A percentile compares a stretch with the other conserved stretches of the same genome.
Evolutionary conservation across 1,140 invertebrate genomes (phyloP).

Genomic region (Drosophila obscura): DNA sequence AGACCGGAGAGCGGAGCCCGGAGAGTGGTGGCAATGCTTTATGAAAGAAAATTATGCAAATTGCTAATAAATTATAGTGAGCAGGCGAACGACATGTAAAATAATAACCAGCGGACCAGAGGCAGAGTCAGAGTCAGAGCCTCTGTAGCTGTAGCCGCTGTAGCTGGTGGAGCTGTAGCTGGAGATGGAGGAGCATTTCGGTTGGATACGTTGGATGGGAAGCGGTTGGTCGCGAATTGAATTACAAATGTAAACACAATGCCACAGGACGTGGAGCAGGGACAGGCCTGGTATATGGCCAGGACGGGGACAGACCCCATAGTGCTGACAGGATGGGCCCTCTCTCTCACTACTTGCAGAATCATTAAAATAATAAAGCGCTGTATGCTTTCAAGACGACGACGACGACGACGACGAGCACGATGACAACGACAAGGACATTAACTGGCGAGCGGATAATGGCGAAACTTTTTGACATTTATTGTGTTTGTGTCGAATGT

Average conservation of each 20-base stretch:
- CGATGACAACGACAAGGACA: conserved; percentile 52
- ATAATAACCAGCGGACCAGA: conserved; percentile 67
- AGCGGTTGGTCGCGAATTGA: conserved; percentile 62
- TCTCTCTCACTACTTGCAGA: conserved; percentile 37
- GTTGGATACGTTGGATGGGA: conserved; percentile 6
- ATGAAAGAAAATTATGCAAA: conserved; percentile 82
- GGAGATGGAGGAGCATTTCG: conserved; percentile 13
- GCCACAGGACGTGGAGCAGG: conserved; percentile 32
- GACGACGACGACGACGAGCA: conserved; percentile 40
- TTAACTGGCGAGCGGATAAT: conserved; percentile 77
- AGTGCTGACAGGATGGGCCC: conserved; percentile 45
- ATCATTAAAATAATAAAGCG: conserved; percentile 81
- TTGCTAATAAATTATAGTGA: conserved; percentile 83
- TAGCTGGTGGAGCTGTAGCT: conserved; percentile 5
- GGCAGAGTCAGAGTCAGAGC: conserved; percentile 19
- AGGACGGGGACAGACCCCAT: conserved; percentile 8
- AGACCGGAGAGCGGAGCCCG: conserved; percentile 41
- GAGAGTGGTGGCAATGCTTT: conserved; percentile 67
- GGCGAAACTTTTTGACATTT: conserved; percentile 80
- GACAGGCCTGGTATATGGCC: conserved; percentile 8
- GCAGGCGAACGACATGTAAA: conserved; percentile 78
- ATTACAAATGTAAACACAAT: conserved; percentile 81
- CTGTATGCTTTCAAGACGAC: conserved; percentile 52
- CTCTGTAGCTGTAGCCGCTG: neutral
- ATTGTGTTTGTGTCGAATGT: conserved; percentile 83